A percentile compares a stretch with the other conserved stretches of the same genome.
phyloP scores from a whole-genome alignment of 2,797 vertebrate species.

The Coranthus polyacanthus region DNA sequence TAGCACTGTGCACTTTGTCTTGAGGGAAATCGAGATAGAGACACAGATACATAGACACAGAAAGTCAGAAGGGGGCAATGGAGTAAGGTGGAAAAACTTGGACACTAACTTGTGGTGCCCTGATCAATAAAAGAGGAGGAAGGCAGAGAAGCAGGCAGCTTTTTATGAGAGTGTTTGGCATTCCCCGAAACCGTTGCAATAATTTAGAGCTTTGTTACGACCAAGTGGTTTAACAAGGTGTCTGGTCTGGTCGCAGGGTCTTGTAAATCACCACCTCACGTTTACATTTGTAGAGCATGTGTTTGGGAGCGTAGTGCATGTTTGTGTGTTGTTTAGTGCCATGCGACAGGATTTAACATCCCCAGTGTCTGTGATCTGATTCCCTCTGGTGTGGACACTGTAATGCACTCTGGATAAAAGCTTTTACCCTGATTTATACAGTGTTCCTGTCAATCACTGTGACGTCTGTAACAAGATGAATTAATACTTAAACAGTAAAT shows the following conservation, averaged over 20 bases:
- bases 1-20: neutral
- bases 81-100: constrained; percentile 12
- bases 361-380: neutral
- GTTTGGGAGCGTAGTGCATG: neutral
- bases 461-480: no score
- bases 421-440: neutral
- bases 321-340: neutral
- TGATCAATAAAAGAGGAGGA: constrained; percentile 31
- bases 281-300: constrained; percentile 30
- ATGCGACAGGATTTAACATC: neutral
- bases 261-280: constrained; percentile 48
- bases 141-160: constrained; percentile 5
- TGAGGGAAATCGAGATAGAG: constrained; percentile 1
- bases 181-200: constrained; percentile 40
- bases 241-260: constrained; percentile 36
- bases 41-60: neutral
- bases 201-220: constrained; percentile 58
- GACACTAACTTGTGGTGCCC: neutral
- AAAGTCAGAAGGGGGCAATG: constrained; percentile 10
- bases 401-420: constrained; percentile 16
- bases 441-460: constrained; percentile 21
- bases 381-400: constrained; percentile 11
- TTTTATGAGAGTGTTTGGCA: constrained; percentile 43
- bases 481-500: no score
- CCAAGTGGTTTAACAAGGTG: constrained; percentile 46